Base-by-base conservation (phyloP, 2,888 invertebrate genomes). In the Nesidiocoris tenuis region DNA sequence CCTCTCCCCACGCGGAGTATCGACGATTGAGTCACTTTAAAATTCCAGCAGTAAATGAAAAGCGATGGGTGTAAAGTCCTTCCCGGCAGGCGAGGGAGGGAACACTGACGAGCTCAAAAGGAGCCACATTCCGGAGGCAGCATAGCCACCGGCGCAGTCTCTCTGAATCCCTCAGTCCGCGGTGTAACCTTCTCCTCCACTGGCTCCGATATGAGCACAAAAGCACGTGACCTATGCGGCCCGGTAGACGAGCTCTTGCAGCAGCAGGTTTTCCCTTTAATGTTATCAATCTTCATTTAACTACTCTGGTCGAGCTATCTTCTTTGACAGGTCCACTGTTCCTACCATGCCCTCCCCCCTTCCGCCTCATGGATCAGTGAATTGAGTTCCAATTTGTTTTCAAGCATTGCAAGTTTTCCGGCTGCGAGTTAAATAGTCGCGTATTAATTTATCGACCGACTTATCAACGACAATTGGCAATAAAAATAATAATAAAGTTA, bases 31-130 rank as follows among this genome's bases (percentile, higher is more conserved):
- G 25, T 25, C 65, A 65, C 39, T 65, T 65, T 65, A 2, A 25
- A 65, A 65, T 65, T 65, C 65, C 65, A 25, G 7, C 12, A 39
- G 12, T 39, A 39, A 39, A 65, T 2, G 25, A n/a, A 23, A 23
- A 17, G 65, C 0, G 3, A 19, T 2, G 24, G 39, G 39, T 3
- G 39, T 39, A 12, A 39, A 39, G 39, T 25, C 23, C 23, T 1
- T 25, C 9, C 7, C 23, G 39, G 3, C 25, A 39, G 25, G 65
- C 17, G 17, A 39, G n/a, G 65, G 16, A 16, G 5, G 18, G 39
- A 39, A 24, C 18, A 9, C 12, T 65, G 65, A 65, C n/a, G 39
- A 39, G 24, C 25, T 65, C 65, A 65, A 65, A 65, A 65, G 65
- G 39, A 39, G 18, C 18, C 39, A 12, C 39, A 39, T 39, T 39